These are phyloP conservation scores for Puntigrus tetrazona DNA, from an alignment of 2,113 vertebrate species.

Conservation along the genomic window DNA sequence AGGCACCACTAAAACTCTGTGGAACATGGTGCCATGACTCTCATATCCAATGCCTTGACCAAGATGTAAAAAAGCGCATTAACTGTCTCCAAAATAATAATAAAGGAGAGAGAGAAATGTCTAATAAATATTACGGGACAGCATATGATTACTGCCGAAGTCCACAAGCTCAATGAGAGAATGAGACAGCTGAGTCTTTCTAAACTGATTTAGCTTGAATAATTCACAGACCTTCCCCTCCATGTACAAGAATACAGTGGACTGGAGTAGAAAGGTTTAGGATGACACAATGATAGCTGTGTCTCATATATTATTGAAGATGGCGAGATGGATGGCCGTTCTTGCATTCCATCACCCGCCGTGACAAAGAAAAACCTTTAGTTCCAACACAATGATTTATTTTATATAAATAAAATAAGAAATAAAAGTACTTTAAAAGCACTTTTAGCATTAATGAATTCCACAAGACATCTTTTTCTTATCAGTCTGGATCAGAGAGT, in stretches of 20 bases:
- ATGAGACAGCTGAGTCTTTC: constrained; percentile 38
- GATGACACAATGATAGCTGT: constrained; percentile 54
- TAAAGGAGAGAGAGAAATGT: neutral
- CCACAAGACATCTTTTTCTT: neutral
- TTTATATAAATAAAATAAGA: neutral
- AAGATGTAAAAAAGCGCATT: constrained; percentile 32
- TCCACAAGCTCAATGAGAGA: constrained; percentile 25
- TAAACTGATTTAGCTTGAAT: constrained; percentile 64
- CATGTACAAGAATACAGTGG: constrained; percentile 41
- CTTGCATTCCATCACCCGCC: constrained; percentile 36
- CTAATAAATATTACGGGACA: neutral
- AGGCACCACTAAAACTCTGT: constrained; percentile 50
- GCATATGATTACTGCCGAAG: constrained; percentile 4
- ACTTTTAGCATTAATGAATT: neutral
- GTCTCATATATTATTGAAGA: constrained; percentile 58
- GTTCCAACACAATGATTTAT: constrained; percentile 6
- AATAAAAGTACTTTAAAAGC: neutral
- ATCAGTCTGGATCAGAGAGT: neutral
- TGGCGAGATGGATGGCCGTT: constrained; percentile 42
- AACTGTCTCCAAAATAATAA: neutral
- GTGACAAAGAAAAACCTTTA: neutral
- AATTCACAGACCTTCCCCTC: constrained; percentile 50
- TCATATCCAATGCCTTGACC: constrained; percentile 32
- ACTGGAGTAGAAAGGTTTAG: constrained; percentile 54
- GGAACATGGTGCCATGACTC: constrained; percentile 63